Evolutionary conservation across 53 echinoderm and acorn worm genomes (phyloP).

Genomic region (Echinometra lucunter): DNA sequence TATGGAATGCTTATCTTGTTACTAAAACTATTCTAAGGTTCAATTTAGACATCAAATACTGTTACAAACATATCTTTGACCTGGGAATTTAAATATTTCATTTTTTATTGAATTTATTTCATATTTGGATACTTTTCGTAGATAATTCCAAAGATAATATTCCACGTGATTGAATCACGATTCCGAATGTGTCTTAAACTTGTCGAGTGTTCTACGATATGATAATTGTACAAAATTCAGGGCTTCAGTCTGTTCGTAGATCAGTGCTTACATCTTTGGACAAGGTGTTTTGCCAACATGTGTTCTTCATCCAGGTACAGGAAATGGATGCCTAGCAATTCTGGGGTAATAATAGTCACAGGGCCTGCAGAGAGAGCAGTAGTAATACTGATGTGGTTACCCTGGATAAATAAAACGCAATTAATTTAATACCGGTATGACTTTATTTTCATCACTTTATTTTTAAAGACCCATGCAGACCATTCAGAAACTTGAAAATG

Average conservation of each 20-base stretch:
- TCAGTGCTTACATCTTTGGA: too few relatives aligned
- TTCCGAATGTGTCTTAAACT: too few relatives aligned
- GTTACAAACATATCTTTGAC: background rate
- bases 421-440: background rate
- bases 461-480: background rate
- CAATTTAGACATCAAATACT: background rate
- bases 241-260: background rate
- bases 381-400: too few relatives aligned
- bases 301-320: too few relatives aligned
- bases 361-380: too few relatives aligned
- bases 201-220: too few relatives aligned
- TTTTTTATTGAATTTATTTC: background rate
- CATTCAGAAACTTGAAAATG: background rate
- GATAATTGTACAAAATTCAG: background rate
- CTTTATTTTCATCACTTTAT: background rate
- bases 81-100: background rate
- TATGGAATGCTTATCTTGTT: background rate
- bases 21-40: background rate
- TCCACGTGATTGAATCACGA: too few relatives aligned
- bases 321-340: too few relatives aligned
- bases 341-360: too few relatives aligned
- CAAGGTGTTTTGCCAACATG: too few relatives aligned
- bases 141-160: too few relatives aligned
- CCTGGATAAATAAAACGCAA: too few relatives aligned
- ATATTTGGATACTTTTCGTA: background rate